Base-by-base conservation (phyloP, 2,113 vertebrate genomes). In the Piliocolobus tephrosceles region DNA sequence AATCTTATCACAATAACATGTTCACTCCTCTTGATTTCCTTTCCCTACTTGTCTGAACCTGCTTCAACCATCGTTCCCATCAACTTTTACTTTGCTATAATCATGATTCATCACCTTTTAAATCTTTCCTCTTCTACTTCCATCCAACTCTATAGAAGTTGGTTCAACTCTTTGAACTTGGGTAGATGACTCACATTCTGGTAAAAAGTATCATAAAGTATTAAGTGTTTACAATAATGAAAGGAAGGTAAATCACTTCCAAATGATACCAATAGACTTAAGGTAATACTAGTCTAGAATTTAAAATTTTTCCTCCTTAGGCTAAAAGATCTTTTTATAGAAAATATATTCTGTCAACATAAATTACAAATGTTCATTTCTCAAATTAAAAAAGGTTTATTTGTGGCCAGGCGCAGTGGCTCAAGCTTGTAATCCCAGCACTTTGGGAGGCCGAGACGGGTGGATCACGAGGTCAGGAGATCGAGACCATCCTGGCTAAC, bases 241-340 rank as follows among this genome's bases (percentile, higher is more conserved):
- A 14, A 84, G 10, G 58, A 90, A 92, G 22, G 7, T 58, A 85
- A 93, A 73, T 75, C 35, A 83, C 35, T 90, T 95, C 78, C 4
- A 92, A 95, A 94, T 80, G 20, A 35, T 61, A 95, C 52, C 76
- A 75, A 80, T 32, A 87, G 30, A 90, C 43, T 27, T 30, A 79
- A 0, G 52, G 30, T 57, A 83, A 64, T 57, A 89, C 8, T 47
- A 88, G 43, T 70, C 50, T 68, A 84, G 8, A 76, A 88, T 89
- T 78, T 87, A 96, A 79, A 52, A 86, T 70, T n/a, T 79, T 76
- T 80, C 88, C 32, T 32, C 78, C 7, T 90, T 82, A 87, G 5
- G 47, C 17, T 66, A 94, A 92, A 95, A 83, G 3, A 70, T 70
- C 25, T 91, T 90, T 97, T 88, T 82, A 83, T 79, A 96, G 61